A percentile compares a stretch with the other conserved stretches of the same genome.
Evolutionary conservation across 2,888 invertebrate species (phyloP).

Genomic region (Ophioninae sp.): DNA sequence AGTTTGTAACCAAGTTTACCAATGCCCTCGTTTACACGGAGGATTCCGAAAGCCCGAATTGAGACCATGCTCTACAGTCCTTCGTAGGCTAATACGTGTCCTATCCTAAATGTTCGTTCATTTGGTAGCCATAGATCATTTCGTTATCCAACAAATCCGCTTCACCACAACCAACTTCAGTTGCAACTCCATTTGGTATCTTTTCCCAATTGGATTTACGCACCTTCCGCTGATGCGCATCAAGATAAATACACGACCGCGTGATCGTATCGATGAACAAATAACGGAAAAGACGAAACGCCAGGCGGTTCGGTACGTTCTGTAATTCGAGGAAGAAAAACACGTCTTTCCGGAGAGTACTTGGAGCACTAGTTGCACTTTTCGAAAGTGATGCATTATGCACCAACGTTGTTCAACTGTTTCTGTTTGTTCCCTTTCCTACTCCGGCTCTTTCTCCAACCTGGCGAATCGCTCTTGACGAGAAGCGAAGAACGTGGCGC

Average conservation of each 20-base stretch:
- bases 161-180: slow-evolving; percentile 16
- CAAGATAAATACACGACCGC: not conserved
- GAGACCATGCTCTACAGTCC: not conserved
- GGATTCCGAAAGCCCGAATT: slow-evolving; percentile 24
- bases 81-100: slow-evolving; percentile 8
- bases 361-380: slow-evolving; percentile 42
- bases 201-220: slow-evolving; percentile 22
- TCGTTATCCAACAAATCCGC: slow-evolving; percentile 20
- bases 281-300: slow-evolving; percentile 71
- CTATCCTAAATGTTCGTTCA: slow-evolving; percentile 15
- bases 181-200: slow-evolving; percentile 15
- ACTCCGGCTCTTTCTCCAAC: not conserved
- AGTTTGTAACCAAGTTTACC: slow-evolving; percentile 45
- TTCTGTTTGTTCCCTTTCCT: slow-evolving; percentile 70
- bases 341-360: slow-evolving; percentile 16
- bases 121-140: slow-evolving; percentile 15
- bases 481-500: slow-evolving; percentile 8
- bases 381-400: slow-evolving; percentile 73
- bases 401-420: slow-evolving; percentile 56
- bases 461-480: slow-evolving; percentile 9
- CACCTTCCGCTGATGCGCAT: slow-evolving; percentile 13
- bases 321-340: slow-evolving; percentile 25
- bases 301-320: not conserved
- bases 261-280: slow-evolving; percentile 66
- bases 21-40: slow-evolving; percentile 36